phyloP scores from a whole-genome alignment of 2,888 invertebrate genomes.

The Monoplex corrugatus region DNA sequence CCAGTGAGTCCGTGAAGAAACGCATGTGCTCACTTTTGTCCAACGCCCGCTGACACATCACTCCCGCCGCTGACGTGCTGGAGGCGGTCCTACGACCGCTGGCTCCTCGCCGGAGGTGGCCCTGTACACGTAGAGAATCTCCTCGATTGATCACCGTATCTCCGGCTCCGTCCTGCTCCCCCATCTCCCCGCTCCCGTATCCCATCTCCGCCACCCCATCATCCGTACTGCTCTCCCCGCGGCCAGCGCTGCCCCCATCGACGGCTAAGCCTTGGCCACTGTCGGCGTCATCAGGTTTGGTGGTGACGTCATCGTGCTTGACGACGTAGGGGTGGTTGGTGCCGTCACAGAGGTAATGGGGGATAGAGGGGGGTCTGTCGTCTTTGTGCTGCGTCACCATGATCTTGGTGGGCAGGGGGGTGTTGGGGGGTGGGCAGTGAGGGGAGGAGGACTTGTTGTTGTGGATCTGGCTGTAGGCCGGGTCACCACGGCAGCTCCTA shows the following conservation, averaged over 20 bases:
- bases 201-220: neutral
- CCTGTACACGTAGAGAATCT: neutral
- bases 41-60: neutral
- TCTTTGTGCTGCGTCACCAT: slow-evolving; percentile 6
- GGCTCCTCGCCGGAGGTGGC: neutral
- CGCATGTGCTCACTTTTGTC: slow-evolving; percentile 56
- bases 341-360: neutral
- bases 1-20: slow-evolving; percentile 53
- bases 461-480: neutral
- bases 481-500: neutral
- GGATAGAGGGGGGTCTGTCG: neutral
- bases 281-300: slow-evolving; percentile 42
- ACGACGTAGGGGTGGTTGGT: neutral
- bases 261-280: slow-evolving; percentile 37
- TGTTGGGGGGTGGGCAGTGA: neutral
- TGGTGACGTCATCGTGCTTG: slow-evolving; percentile 10
- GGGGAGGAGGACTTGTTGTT: neutral
- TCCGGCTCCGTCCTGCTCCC: neutral
- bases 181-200: neutral
- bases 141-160: neutral
- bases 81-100: neutral
- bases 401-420: neutral
- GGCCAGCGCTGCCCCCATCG: slow-evolving; percentile 23
- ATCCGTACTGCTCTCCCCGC: neutral
- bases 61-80: neutral